Percentiles rank a stretch among this genome's conserved stretches.
Evolutionary conservation across 2,113 vertebrate genomes (phyloP).

Genomic region (Chiloscyllium plagiosum): DNA sequence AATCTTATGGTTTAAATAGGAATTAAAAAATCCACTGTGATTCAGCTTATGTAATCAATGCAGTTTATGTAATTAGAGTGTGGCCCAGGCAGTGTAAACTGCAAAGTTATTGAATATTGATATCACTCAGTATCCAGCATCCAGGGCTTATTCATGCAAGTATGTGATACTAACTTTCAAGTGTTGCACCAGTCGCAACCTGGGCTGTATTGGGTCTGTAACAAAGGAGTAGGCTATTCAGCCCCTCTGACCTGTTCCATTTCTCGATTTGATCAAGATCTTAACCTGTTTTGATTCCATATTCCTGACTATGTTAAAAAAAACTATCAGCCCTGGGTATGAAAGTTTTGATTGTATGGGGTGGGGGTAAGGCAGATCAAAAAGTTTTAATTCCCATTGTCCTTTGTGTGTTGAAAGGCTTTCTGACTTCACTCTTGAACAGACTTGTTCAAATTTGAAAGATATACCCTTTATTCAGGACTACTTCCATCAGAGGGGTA

Average conservation of each 20-base stretch:
- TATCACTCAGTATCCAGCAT: neutral
- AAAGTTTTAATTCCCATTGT: neutral
- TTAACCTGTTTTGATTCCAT: neutral
- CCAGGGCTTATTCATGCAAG: neutral
- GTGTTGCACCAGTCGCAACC: neutral
- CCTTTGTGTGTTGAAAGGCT: neutral
- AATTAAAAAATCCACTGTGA: neutral
- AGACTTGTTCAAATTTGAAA: neutral
- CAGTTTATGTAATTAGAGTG: neutral
- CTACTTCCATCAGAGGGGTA: neutral
- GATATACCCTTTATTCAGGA: neutral
- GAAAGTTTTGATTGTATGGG: neutral
- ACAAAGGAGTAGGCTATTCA: neutral
- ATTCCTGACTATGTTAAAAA: neutral
- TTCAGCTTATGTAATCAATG: neutral
- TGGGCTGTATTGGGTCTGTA: neutral
- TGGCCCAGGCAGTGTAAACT: neutral
- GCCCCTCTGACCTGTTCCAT: neutral
- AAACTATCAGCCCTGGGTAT: neutral
- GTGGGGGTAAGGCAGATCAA: neutral
- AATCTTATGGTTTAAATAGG: neutral
- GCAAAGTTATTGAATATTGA: neutral
- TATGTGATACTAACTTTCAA: neutral
- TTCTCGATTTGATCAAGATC: neutral
- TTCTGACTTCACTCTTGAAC: neutral